These are phyloP conservation scores for Intellagama lesueurii DNA, from an alignment of 2,797 vertebrate genomes.

Conservation along the genomic window DNA sequence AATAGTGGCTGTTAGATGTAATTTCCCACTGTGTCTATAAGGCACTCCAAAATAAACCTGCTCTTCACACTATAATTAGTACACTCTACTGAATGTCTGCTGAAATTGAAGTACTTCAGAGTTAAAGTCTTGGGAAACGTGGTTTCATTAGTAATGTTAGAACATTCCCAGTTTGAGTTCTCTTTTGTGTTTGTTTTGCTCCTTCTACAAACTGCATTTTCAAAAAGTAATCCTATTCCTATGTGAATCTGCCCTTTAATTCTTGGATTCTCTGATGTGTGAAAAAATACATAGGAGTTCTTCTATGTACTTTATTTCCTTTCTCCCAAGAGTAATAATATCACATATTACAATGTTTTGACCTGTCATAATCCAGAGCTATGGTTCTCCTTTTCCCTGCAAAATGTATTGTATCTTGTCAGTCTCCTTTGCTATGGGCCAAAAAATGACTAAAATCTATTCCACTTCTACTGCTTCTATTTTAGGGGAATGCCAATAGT, in stretches of 20 bases:
- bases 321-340: not conserved
- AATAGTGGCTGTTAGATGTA: no score
- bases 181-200: not conserved
- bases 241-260: not conserved
- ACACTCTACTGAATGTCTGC: no score
- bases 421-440: not conserved
- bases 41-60: not conserved
- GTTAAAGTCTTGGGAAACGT: not conserved
- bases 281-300: not conserved
- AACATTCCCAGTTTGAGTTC: no score
- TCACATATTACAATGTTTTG: not conserved
- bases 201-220: not conserved
- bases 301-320: conserved; percentile 18
- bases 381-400: not conserved
- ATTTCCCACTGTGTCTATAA: not conserved
- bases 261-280: not conserved
- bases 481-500: not conserved
- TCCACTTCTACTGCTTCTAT: not conserved
- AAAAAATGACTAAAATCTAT: not conserved
- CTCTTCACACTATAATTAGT: not conserved
- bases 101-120: not conserved
- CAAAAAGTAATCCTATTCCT: not conserved
- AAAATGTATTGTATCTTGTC: not conserved
- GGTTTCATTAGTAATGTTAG: no score
- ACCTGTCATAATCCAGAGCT: not conserved